Evolutionary conservation across 2,113 vertebrate species (phyloP).

Genomic region (Pterophyllum scalare): DNA sequence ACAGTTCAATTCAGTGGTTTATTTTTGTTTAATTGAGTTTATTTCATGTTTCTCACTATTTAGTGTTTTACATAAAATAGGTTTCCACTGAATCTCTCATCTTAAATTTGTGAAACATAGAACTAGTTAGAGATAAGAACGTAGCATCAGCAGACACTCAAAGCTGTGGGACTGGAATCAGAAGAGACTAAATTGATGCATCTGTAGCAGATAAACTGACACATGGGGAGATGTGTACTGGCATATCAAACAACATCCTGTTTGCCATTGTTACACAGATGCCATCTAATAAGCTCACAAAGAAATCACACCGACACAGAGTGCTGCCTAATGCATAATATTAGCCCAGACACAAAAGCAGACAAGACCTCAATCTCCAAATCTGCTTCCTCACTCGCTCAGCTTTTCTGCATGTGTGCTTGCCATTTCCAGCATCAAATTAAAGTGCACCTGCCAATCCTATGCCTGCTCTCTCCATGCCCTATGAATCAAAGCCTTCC

Average conservation of each 20-base stretch:
- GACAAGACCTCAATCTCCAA: slow-evolving; percentile 20
- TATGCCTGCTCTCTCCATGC: slow-evolving; percentile 16
- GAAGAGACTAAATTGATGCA: background rate
- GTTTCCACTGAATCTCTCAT: background rate
- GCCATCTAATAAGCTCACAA: background rate
- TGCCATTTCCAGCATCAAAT: slow-evolving; percentile 31
- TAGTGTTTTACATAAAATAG: too few relatives aligned
- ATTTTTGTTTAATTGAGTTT: background rate
- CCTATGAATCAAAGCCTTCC: slow-evolving; percentile 23
- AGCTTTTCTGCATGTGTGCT: slow-evolving; percentile 51
- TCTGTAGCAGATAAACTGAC: background rate
- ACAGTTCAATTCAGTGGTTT: background rate
- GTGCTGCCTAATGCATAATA: slow-evolving; percentile 22
- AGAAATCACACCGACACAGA: background rate
- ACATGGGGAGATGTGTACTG: background rate
- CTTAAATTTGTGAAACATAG: background rate
- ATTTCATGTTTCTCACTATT: background rate
- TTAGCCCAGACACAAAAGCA: slow-evolving; percentile 20
- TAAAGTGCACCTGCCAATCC: slow-evolving; percentile 31
- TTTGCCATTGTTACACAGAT: background rate
- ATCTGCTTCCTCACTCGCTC: slow-evolving; percentile 18
- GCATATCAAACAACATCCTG: slow-evolving; percentile 11
- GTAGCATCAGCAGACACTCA: background rate
- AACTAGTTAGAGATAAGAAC: background rate
- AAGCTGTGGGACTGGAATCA: background rate